Percentiles rank a stretch among this genome's conserved stretches.
These are phyloP conservation scores for Echinometra lucunter DNA, from an alignment of 53 echinoderm and acorn worm genomes.

Conservation along the genomic window DNA sequence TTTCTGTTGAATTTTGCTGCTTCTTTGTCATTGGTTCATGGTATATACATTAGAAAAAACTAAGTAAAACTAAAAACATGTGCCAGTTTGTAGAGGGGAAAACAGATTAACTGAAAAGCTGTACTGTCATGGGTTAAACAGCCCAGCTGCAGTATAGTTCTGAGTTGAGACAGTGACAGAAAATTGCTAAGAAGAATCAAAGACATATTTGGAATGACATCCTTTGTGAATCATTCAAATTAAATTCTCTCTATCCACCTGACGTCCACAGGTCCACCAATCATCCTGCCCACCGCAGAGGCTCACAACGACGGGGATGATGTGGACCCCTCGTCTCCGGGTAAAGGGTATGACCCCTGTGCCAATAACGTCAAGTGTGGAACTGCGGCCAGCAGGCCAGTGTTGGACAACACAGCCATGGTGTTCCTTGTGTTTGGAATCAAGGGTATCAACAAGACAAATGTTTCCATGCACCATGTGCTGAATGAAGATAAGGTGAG, in stretches of 20 bases:
- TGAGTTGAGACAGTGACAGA: no score
- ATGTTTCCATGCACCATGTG: constrained; percentile 74
- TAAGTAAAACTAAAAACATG: no score
- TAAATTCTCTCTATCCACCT: neutral
- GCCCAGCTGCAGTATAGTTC: no score
- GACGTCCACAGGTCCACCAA: neutral
- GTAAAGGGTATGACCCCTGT: constrained; percentile 86
- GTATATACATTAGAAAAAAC: no score
- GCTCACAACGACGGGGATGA: neutral
- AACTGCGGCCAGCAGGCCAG: constrained; percentile 72
- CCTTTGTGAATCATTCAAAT: no score
- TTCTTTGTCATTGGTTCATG: no score
- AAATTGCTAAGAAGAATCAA: no score
- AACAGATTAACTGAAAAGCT: no score
- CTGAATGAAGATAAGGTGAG: constrained; percentile 81
- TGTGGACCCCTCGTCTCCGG: constrained; percentile 62
- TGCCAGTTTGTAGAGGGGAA: no score
- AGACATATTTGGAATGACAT: no score
- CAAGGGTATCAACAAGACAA: constrained; percentile 60
- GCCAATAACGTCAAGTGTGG: constrained; percentile 62
- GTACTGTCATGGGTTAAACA: no score
- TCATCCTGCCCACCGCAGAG: neutral
- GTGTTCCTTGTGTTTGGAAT: constrained; percentile 94
- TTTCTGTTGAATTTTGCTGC: no score
- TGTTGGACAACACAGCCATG: constrained; percentile 83